Evolutionary conservation across 2,113 vertebrate species (phyloP).

Genomic region (Mirounga angustirostris): DNA sequence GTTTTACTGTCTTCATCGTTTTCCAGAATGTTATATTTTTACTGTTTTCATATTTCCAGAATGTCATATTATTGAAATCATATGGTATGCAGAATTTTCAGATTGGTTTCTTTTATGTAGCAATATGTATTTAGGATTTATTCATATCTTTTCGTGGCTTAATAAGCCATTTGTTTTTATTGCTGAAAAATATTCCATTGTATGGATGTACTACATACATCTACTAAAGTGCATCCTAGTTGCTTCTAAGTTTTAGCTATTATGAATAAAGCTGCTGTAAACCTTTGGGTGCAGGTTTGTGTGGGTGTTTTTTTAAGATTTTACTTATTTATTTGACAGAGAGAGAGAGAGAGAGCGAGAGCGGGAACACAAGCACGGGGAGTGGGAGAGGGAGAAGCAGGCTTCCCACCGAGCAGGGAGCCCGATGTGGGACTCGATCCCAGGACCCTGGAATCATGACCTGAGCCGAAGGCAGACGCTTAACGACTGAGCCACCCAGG

Average conservation of each 20-base stretch:
- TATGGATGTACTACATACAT: background rate
- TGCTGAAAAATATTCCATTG: background rate
- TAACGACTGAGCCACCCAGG: too few relatives aligned
- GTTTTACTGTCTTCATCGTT: background rate
- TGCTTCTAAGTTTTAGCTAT: background rate
- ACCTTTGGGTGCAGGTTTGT: background rate
- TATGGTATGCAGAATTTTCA: background rate
- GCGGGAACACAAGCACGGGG: too few relatives aligned
- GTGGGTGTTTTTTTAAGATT: too few relatives aligned
- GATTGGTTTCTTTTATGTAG: background rate
- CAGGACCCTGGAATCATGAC: too few relatives aligned
- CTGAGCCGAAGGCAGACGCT: too few relatives aligned
- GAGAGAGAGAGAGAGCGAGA: too few relatives aligned
- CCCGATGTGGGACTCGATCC: too few relatives aligned
- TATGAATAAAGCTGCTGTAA: background rate
- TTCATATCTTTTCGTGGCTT: background rate
- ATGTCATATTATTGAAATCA: background rate
- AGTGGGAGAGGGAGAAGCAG: too few relatives aligned
- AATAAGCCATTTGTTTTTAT: background rate
- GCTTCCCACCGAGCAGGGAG: too few relatives aligned
- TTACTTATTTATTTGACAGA: too few relatives aligned
- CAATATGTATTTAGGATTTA: background rate
- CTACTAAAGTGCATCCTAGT: background rate
- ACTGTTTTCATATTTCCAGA: background rate
- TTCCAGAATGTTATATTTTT: background rate